phyloP scores from a whole-genome alignment of 2,888 invertebrate genomes.

The Chymomyza caudatula region DNA sequence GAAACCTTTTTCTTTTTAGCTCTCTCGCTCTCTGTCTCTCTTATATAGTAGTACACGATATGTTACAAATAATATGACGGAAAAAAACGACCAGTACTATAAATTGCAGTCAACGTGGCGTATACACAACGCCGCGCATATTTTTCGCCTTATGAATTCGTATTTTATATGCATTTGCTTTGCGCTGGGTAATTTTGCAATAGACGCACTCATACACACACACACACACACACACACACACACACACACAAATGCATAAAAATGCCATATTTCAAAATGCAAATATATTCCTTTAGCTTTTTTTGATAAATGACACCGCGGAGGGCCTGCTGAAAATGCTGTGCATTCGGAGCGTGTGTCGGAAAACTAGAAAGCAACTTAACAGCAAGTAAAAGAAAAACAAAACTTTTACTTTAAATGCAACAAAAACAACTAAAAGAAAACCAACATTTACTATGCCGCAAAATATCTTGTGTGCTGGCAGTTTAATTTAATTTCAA shows the following conservation, averaged over 20 bases:
- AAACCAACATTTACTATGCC: constrained; percentile 1
- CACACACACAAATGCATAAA: constrained; percentile 60
- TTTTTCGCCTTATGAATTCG: constrained; percentile 72
- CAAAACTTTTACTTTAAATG: neutral
- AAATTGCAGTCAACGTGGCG: constrained; percentile 65
- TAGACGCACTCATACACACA: constrained; percentile 5
- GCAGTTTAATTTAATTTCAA: constrained; percentile 60
- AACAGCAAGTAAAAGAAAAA: neutral
- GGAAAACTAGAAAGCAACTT: neutral
- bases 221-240: constrained; percentile 39
- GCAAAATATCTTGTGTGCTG: constrained; percentile 33
- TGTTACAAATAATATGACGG: constrained; percentile 37
- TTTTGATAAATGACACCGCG: constrained; percentile 72
- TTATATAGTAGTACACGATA: constrained; percentile 4
- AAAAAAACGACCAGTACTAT: constrained; percentile 20
- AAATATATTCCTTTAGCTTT: constrained; percentile 73
- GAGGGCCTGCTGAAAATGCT: constrained; percentile 65
- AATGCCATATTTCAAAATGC: constrained; percentile 71
- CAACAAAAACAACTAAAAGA: neutral
- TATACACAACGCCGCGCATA: constrained; percentile 61
- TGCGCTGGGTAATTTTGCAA: constrained; percentile 49
- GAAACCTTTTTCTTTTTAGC: constrained; percentile 39
- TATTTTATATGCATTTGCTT: constrained; percentile 63
- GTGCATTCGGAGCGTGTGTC: constrained; percentile 29
- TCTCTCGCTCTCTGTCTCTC: too few relatives aligned